Evolutionary conservation across 1,140 invertebrate genomes (phyloP).

Genomic region (Drosophila prosaltans): DNA sequence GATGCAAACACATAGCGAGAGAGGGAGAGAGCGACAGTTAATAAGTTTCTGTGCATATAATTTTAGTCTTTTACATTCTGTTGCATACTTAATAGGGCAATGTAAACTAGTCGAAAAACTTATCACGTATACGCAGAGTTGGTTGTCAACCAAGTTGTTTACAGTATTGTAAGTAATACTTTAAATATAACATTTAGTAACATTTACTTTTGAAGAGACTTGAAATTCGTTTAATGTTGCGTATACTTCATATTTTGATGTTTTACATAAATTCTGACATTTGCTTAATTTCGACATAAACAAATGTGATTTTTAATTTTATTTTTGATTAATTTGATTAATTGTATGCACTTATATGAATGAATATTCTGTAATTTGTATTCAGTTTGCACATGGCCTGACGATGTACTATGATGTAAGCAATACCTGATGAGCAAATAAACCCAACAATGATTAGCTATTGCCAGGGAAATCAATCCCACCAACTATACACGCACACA

Average conservation of each 20-base stretch:
- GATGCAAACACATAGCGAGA: not conserved
- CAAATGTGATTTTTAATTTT: no score
- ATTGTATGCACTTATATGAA: conserved; percentile 3
- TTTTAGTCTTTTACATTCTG: not conserved
- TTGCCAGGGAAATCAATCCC: conserved; percentile 41
- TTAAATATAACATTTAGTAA: no score
- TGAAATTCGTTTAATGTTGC: no score
- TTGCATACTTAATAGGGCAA: not conserved
- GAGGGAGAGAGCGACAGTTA: no score
- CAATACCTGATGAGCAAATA: not conserved
- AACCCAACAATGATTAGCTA: conserved; percentile 36
- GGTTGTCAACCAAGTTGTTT: no score
- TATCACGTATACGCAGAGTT: not conserved
- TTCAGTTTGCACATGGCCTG: not conserved
- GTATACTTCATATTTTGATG: no score
- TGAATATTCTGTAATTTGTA: conserved; percentile 8
- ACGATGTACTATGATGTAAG: conserved; percentile 1
- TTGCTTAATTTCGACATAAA: no score
- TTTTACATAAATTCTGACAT: no score
- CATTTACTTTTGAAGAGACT: no score
- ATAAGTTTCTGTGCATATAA: not conserved
- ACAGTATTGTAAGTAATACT: no score
- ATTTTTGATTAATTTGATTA: not conserved
- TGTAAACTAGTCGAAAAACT: not conserved
- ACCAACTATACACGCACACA: not conserved